Conservation (phyloP, 2,888 invertebrate species). For the Holacanthella duospinosa region DNA sequence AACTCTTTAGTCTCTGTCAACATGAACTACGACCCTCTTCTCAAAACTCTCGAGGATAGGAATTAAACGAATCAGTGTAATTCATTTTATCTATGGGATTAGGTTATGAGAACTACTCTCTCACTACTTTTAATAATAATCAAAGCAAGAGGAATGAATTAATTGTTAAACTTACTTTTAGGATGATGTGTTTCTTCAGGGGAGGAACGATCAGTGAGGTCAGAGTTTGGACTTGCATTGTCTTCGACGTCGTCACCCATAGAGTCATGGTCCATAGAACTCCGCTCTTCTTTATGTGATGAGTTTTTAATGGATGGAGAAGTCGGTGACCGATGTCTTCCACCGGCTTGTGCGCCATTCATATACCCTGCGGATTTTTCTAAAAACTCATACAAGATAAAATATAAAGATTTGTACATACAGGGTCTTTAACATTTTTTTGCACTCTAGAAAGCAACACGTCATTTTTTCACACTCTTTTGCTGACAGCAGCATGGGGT, state of each 20-base stretch:
- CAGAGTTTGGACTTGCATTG: conserved; percentile 45
- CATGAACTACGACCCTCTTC: too few species aligned
- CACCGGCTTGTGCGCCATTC: conserved; percentile 23
- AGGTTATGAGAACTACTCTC: too few species aligned
- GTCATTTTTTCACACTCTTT: too few species aligned
- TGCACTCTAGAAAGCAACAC: conserved; percentile 7
- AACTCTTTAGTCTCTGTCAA: too few species aligned
- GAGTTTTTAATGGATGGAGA: conserved; percentile 5
- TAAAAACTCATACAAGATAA: too few species aligned
- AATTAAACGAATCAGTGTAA: too few species aligned
- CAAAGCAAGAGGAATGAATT: conserved; percentile 4
- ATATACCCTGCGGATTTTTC: conserved; percentile 19
- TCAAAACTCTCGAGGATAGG: too few species aligned
- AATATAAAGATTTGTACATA: conserved; percentile 32
- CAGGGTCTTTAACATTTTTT: too few species aligned
- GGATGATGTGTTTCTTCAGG: conserved; percentile 41
- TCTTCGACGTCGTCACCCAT: conserved; percentile 41
- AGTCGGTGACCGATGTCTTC: conserved; percentile 5
- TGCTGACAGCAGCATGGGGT: too few species aligned
- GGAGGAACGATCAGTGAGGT: conserved; percentile 46
- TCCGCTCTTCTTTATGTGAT: conserved; percentile 24
- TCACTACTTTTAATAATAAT: too few species aligned
- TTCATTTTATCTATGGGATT: too few species aligned
- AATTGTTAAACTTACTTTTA: conserved; percentile 35
- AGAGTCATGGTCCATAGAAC: conserved; percentile 15